These are phyloP conservation scores for Sinocyclocheilus anophthalmus DNA, from an alignment of 2,113 vertebrate species.

Conservation along the genomic window DNA sequence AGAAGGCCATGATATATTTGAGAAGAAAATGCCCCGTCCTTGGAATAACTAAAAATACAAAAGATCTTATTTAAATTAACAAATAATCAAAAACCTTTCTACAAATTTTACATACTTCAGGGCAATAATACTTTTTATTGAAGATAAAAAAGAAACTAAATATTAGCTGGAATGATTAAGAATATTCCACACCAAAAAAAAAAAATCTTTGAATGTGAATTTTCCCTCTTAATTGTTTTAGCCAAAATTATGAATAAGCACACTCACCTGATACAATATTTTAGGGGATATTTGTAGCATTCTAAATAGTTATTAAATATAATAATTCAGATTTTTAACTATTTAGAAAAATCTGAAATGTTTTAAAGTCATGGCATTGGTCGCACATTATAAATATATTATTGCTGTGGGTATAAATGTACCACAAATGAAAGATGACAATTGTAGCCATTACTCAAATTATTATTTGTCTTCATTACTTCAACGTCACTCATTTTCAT, in stretches of 20 bases:
- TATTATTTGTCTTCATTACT: conserved; percentile 23
- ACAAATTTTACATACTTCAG: neutral
- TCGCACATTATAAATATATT: conserved; percentile 43
- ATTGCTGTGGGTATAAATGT: conserved; percentile 60
- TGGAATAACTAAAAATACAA: neutral
- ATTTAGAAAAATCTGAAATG: neutral
- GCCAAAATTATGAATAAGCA: neutral
- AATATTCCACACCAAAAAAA: neutral
- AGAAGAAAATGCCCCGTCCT: neutral
- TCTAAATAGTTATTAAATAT: conserved; percentile 21
- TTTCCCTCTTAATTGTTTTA: neutral
- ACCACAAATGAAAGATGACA: conserved; percentile 37
- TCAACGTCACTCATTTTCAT: neutral
- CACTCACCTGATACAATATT: neutral
- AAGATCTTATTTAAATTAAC: neutral
- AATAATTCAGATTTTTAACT: conserved; percentile 40
- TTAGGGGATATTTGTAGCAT: neutral
- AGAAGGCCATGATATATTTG: neutral
- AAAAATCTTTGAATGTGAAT: too few relatives aligned
- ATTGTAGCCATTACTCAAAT: conserved; percentile 15
- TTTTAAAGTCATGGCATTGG: conserved; percentile 32
- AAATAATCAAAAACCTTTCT: neutral
- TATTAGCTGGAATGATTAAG: neutral
- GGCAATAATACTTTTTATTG: conserved; percentile 3
- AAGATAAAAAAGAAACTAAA: neutral